A percentile compares a stretch with the other conserved stretches of the same genome.
Conservation (phyloP, 2,797 vertebrate genomes). For the Sebastiscus tertius region DNA sequence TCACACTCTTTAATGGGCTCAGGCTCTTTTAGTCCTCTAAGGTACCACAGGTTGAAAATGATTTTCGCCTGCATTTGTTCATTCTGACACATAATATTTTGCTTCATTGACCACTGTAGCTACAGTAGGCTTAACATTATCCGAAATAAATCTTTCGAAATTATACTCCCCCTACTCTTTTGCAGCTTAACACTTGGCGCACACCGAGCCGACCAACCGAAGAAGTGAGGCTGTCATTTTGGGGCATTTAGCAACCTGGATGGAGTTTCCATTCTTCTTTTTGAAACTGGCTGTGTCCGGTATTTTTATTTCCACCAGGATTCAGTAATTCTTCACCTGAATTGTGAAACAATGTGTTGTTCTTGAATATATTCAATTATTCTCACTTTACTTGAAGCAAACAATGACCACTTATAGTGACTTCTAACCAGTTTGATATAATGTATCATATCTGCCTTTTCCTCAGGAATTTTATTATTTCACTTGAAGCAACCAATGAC, state of each 20-base stretch:
- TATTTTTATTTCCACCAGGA: not conserved
- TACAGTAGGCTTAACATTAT: conserved; percentile 24
- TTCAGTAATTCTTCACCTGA: not conserved
- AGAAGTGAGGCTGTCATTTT: not conserved
- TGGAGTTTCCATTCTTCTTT: not conserved
- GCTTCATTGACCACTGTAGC: conserved; percentile 47
- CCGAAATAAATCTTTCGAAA: conserved; percentile 33
- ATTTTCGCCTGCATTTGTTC: conserved; percentile 55
- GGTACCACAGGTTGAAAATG: conserved; percentile 35
- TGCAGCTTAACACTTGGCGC: not conserved
- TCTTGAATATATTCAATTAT: too few species aligned
- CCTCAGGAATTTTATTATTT: too few species aligned
- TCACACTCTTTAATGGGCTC: conserved; percentile 54
- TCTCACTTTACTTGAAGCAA: too few species aligned
- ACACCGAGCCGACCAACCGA: not conserved
- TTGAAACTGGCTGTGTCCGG: not conserved
- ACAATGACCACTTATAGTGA: too few species aligned
- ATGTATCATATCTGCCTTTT: too few species aligned
- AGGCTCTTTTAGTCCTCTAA: conserved; percentile 16
- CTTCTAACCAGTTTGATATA: too few species aligned
- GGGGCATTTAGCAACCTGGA: not conserved
- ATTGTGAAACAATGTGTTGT: too few species aligned
- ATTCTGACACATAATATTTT: conserved; percentile 58
- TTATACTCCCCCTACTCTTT: not conserved
- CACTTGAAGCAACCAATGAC: too few species aligned